Evolutionary conservation across 2,113 vertebrate genomes (phyloP).

Genomic region (Sula dactylatra): DNA sequence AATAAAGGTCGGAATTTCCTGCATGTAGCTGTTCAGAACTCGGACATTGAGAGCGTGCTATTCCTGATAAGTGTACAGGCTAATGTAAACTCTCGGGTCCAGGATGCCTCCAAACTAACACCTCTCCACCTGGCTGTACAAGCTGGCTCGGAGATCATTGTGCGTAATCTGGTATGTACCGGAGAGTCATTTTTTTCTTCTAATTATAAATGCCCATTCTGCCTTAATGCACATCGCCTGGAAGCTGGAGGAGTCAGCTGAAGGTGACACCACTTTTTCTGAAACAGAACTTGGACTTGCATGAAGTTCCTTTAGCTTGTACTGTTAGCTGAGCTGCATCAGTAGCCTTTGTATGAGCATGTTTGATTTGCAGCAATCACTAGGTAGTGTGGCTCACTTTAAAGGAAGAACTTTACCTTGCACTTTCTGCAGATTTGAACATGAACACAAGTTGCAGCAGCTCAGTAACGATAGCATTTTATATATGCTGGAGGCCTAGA

Average conservation of each 20-base stretch:
- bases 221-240: rapidly evolving
- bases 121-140: slow-evolving; percentile 96
- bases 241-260: neutral
- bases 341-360: rapidly evolving
- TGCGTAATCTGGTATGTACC: slow-evolving; percentile 89
- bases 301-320: neutral
- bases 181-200: neutral
- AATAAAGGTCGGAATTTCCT: slow-evolving; percentile 98
- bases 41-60: slow-evolving; percentile 96
- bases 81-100: slow-evolving; percentile 94
- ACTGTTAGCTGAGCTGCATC: neutral
- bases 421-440: neutral
- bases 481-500: neutral
- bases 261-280: neutral
- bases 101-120: slow-evolving; percentile 93
- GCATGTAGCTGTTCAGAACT: slow-evolving; percentile 93
- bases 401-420: neutral
- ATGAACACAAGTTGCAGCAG: neutral
- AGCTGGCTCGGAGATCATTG: slow-evolving; percentile 96
- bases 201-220: rapidly evolving
- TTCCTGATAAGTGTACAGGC: slow-evolving; percentile 98
- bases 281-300: neutral
- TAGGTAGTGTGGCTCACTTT: neutral
- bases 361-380: neutral
- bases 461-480: neutral